Percentiles rank a stretch among this genome's conserved stretches.
phyloP scores from a whole-genome alignment of 2,113 vertebrate species.

The Accipiter cooperii region DNA sequence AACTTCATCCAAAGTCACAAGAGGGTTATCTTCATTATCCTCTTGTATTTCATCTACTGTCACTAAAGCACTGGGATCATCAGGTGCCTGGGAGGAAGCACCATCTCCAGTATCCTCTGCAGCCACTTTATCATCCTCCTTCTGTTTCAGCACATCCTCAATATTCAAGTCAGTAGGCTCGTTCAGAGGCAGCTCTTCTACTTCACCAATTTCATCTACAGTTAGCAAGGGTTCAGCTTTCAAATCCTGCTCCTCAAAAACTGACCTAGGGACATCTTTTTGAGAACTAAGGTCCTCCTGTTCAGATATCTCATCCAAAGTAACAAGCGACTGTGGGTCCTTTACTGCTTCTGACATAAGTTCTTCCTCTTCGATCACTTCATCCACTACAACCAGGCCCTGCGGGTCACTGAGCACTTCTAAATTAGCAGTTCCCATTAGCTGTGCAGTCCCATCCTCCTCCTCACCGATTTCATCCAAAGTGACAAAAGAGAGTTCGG shows the following conservation, averaged over 20 bases:
- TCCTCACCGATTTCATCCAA: conserved; percentile 86
- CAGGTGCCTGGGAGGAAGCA: conserved; percentile 53
- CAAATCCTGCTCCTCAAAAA: conserved; percentile 51
- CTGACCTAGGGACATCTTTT: background rate
- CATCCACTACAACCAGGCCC: conserved; percentile 75
- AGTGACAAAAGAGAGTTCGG: conserved; percentile 72
- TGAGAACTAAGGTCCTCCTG: conserved; percentile 68
- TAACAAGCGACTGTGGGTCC: conserved; percentile 71
- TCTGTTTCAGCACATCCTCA: background rate
- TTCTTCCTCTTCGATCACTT: conserved; percentile 79
- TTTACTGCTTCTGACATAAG: conserved; percentile 39
- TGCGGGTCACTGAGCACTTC: background rate
- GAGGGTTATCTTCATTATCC: conserved; percentile 65
- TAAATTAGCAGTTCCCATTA: background rate
- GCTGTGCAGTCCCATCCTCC: conserved; percentile 68
- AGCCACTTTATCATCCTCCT: background rate
- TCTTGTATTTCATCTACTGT: conserved; percentile 71
- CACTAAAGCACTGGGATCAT: conserved; percentile 63
- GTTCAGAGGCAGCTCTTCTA: conserved; percentile 69
- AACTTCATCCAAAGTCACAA: conserved; percentile 73
- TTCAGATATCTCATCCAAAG: conserved; percentile 76
- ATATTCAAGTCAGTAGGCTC: conserved; percentile 3
- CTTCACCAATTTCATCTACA: conserved; percentile 74
- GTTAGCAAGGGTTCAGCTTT: conserved; percentile 72
- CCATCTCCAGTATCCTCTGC: conserved; percentile 19